Percentiles rank a stretch among this genome's conserved stretches.
phyloP scores from a whole-genome alignment of 2,113 vertebrate genomes.

The Ceuthmochares aereus region DNA sequence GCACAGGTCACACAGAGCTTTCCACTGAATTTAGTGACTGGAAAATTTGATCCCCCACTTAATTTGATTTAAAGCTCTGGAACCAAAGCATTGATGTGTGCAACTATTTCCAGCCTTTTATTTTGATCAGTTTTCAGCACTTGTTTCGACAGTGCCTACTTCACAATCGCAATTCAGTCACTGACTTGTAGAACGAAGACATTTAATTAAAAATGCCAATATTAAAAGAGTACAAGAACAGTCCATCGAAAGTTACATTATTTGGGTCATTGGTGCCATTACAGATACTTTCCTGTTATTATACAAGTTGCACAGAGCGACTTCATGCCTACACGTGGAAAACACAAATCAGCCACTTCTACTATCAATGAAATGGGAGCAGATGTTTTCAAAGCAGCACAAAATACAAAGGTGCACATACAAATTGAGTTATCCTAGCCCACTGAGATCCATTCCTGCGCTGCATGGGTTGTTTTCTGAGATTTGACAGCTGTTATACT shows the following conservation, averaged over 20 bases:
- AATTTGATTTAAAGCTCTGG: conserved; percentile 59
- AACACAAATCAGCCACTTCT: background rate
- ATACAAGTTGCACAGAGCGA: background rate
- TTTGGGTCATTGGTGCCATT: conserved; percentile 30
- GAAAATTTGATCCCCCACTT: conserved; percentile 49
- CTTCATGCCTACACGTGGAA: background rate
- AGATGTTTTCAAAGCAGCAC: conserved; percentile 40
- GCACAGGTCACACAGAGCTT: background rate
- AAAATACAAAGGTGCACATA: background rate
- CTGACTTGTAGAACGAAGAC: conserved; percentile 12
- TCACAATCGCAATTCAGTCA: background rate
- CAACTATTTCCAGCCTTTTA: conserved; percentile 11
- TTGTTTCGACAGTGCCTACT: conserved; percentile 4
- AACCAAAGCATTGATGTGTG: conserved; percentile 27
- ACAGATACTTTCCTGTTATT: conserved; percentile 1
- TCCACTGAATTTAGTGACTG: conserved; percentile 41
- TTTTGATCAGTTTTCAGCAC: conserved; percentile 53
- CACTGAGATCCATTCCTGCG: background rate
- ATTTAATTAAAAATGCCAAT: conserved; percentile 67
- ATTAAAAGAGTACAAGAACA: background rate
- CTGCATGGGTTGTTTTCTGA: background rate
- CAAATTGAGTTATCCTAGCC: conserved; percentile 36
- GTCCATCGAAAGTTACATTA: conserved; percentile 26
- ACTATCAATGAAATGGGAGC: background rate
- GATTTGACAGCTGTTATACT: conserved; percentile 45